Base-by-base conservation (phyloP, 2,113 vertebrate genomes). In the Aplodontia rufa region DNA sequence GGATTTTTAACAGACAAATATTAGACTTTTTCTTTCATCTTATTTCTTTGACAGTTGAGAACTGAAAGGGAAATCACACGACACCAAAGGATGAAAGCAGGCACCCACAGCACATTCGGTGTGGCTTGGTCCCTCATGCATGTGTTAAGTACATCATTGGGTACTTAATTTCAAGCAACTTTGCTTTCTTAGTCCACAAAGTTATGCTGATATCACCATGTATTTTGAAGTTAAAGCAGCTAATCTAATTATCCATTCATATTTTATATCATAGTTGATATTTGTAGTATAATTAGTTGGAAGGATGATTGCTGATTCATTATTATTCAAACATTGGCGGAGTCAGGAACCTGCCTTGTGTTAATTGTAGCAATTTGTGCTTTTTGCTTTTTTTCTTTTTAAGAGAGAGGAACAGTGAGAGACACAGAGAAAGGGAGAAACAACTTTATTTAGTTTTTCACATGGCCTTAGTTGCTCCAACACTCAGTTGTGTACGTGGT, bases 41-140 rank as follows among this genome's bases (percentile, higher is more conserved):
- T 82, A 37, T 76, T 28, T 17, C 55, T 84, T 84, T 92, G 13
- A 13, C 2, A 84, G 16, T 83, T 74, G 82, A 92, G 55, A 91
- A 11, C 3, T 71, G 49, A 90, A 89, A 91, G 84, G n/a, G 72
- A 83, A 97, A 60, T 42, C 22, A 1, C 5, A 4, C 32, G 13
- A 87, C 32, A 5, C 32, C 69, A 51, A 87, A 93, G 66, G 47
- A 62, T 5, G 71, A 95, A 93, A 94, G 60, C 1, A 58, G 78
- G 26, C 9, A 66, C 1, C 53, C 66, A 69, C 45, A 17, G 51
- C 66, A 47, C 1, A 2, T 7, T 55, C 17, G 20, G 26, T 93
- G 28, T 17, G 68, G 0, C 42, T 90, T 85, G 37, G 28, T 82
- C 4, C 10, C 26, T 71, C 13, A 17, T 9, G 30, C 26, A 6